Percentiles rank a stretch among this genome's conserved stretches.
Conservation (phyloP, 2,113 vertebrate species). For the Platanista minor region DNA sequence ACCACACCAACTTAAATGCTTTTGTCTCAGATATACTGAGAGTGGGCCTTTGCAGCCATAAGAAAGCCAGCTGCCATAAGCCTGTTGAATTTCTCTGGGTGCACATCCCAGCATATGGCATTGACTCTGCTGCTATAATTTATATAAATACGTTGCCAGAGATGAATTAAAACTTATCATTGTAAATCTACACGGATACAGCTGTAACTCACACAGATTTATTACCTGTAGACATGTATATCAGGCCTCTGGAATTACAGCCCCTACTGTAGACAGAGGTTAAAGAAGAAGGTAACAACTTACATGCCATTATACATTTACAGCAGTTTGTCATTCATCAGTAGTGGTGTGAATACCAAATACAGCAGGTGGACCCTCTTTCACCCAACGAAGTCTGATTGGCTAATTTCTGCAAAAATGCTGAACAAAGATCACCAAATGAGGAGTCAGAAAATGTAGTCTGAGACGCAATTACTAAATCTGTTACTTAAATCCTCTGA, state of each 20-base stretch:
- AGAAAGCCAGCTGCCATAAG: not conserved
- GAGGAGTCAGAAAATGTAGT: not conserved
- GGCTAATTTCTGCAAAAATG: not conserved
- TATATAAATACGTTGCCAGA: constrained; percentile 69
- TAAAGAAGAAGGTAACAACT: constrained; percentile 65
- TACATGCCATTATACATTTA: constrained; percentile 60
- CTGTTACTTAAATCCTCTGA: not conserved
- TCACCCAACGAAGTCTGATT: not conserved
- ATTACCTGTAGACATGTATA: constrained; percentile 52
- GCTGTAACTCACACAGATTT: constrained; percentile 63
- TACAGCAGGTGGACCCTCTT: not conserved
- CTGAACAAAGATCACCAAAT: not conserved
- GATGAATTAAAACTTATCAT: constrained; percentile 59
- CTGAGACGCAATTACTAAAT: not conserved
- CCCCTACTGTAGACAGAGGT: constrained; percentile 60
- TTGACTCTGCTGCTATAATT: constrained; percentile 40
- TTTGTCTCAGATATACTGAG: not conserved
- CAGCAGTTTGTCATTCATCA: constrained; percentile 58
- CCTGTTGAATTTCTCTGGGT: not conserved
- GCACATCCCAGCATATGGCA: not conserved
- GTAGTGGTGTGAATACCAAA: not conserved
- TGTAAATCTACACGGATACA: constrained; percentile 68
- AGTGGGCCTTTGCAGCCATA: not conserved
- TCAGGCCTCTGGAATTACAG: constrained; percentile 62
- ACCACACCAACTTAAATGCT: not conserved